phyloP scores from a whole-genome alignment of 2,888 invertebrate genomes.

The Dryocosmus kuriphilus region DNA sequence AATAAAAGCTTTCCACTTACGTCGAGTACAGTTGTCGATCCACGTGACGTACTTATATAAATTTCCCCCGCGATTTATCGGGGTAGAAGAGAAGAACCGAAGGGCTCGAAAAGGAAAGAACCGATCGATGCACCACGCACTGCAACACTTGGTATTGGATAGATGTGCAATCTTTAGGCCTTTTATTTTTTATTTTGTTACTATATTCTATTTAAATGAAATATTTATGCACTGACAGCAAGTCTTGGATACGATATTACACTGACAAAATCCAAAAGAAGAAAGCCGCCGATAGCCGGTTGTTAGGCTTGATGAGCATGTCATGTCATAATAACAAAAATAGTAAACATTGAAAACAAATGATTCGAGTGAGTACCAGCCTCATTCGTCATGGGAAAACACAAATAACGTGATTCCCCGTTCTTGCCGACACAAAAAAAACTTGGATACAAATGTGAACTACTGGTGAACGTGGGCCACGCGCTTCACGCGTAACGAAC shows the following conservation, averaged over 20 bases:
- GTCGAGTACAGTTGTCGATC: neutral
- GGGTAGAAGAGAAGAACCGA: slow-evolving; percentile 3
- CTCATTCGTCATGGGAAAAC: neutral
- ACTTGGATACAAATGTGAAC: neutral
- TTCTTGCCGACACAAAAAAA: slow-evolving; percentile 14
- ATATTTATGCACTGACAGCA: neutral
- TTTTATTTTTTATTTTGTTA: neutral
- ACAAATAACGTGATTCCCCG: neutral
- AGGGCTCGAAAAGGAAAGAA: slow-evolving; percentile 33
- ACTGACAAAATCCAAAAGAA: neutral
- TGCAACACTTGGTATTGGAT: slow-evolving; percentile 4
- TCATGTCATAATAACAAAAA: slow-evolving; percentile 28
- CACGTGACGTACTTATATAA: slow-evolving; percentile 7
- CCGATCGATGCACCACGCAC: slow-evolving; percentile 39
- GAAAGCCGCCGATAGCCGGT: neutral
- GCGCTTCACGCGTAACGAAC: slow-evolving; percentile 36
- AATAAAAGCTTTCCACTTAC: slow-evolving; percentile 15
- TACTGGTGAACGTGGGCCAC: slow-evolving; percentile 10
- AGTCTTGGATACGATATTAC: neutral
- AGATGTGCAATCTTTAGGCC: neutral
- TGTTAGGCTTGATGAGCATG: slow-evolving; percentile 5
- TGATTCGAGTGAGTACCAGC: neutral
- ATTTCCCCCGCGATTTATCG: slow-evolving; percentile 1
- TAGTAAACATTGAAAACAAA: slow-evolving; percentile 12
- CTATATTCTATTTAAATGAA: neutral